Evolutionary conservation across 2,888 invertebrate species (phyloP), one percentile per base, ranked within the genome.

Genomic region (Oegoconia quadripuncta): DNA sequence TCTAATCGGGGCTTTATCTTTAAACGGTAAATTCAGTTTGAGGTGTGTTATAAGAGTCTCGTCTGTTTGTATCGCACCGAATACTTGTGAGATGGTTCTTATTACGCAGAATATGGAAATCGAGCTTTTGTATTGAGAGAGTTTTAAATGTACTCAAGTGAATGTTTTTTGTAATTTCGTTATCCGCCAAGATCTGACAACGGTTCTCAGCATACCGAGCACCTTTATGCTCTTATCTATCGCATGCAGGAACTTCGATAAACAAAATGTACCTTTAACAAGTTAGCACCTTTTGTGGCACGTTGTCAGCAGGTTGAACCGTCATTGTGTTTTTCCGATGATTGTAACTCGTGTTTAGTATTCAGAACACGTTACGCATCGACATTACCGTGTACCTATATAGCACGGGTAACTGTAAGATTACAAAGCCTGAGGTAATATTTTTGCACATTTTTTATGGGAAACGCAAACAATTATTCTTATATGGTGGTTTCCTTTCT

Each of bases 231-330:
- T 30, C 42, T 52, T 54, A 52, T 50, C 48, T 48, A 41, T 50
- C 41, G 38, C 42, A 22, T 39, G 29, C 41, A 34, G 42, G 44
- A 43, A 44, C 34, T 45, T 39, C 46, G 48, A 51, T 49, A 52
- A 45, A 52, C 48, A 44, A 46, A 39, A 15, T 44, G 38, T 37
- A 52, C 42, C 46, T 46, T 49, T 46, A 54, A 55, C 45, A 47
- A 49, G 47, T 45, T 46, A 44, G 41, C 45, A 44, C 51, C 50
- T 45, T 49, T 49, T 50, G 48, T 34, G 38, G 39, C 22, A 28
- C 29, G 30, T 27, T 26, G 31, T 27, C 34, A 34, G 34, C 41
- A 35, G 41, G 36, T 36, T 38, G 30, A 44, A 41, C 29, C 34
- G 20, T 41, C 30, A 42, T 44, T 42, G 51, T 48, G 39, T 30